A percentile compares a stretch with the other conserved stretches of the same genome.
phyloP scores from a whole-genome alignment of 2,888 invertebrate species.

The Drosophila pegasa region DNA sequence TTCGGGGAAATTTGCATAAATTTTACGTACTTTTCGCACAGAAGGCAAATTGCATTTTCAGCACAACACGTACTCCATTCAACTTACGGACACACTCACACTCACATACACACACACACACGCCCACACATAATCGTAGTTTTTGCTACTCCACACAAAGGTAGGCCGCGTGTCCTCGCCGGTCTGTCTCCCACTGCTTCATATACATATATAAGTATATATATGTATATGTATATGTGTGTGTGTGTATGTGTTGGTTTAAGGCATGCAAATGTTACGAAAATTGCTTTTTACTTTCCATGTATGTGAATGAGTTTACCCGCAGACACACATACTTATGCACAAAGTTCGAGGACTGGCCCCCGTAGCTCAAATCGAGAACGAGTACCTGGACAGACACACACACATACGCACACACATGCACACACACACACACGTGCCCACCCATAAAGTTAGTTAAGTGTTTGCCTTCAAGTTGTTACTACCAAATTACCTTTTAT shows the following conservation, averaged over 20 bases:
- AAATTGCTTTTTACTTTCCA: slow-evolving; percentile 78
- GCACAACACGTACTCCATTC: slow-evolving; percentile 80
- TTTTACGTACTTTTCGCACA: slow-evolving; percentile 79
- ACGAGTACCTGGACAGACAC: slow-evolving; percentile 25
- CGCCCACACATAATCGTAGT: slow-evolving; percentile 49
- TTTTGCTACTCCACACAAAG: slow-evolving; percentile 57
- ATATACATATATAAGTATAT: not conserved
- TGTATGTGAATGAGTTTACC: slow-evolving; percentile 66
- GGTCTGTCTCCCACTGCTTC: slow-evolving; percentile 6
- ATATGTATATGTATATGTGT: slow-evolving; percentile 13
- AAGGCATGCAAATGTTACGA: slow-evolving; percentile 80
- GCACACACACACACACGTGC: slow-evolving; percentile 17
- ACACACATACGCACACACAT: slow-evolving; percentile 7
- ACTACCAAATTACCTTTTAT: slow-evolving; percentile 77
- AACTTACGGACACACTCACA: slow-evolving; percentile 43
- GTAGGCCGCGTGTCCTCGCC: slow-evolving; percentile 69
- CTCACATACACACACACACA: slow-evolving; percentile 22
- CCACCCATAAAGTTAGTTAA: slow-evolving; percentile 62
- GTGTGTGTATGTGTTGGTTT: slow-evolving; percentile 67
- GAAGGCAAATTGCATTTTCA: slow-evolving; percentile 79
- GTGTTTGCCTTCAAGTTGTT: slow-evolving; percentile 77
- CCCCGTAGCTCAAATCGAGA: slow-evolving; percentile 24
- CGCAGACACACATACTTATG: slow-evolving; percentile 28
- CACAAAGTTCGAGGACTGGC: slow-evolving; percentile 38
- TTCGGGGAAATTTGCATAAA: slow-evolving; percentile 72